Evolutionary conservation across 2,797 vertebrate genomes (phyloP).

Genomic region (Onychomys leucogaster): DNA sequence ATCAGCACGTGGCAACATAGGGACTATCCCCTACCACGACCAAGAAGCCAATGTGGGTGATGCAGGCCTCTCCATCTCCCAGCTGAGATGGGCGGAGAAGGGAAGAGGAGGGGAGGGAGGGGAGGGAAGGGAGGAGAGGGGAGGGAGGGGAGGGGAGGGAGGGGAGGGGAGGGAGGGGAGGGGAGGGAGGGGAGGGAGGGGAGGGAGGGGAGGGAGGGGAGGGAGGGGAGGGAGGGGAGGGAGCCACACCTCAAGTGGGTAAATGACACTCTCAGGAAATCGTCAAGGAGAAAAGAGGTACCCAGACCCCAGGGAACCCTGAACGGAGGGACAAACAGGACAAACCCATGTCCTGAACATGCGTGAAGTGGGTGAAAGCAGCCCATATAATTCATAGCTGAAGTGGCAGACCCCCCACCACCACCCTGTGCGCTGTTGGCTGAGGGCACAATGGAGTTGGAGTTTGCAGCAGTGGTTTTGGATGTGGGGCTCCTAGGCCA

Average conservation of each 20-base stretch:
- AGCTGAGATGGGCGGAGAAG: not conserved
- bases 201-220: accelerated
- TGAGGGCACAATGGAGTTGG: not conserved
- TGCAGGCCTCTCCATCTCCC: not conserved
- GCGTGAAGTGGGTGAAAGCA: not conserved
- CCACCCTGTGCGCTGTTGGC: not conserved
- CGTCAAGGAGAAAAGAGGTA: not conserved
- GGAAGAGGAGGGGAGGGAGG: accelerated
- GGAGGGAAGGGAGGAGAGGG: not conserved
- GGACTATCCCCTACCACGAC: accelerated
- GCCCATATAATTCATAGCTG: not conserved
- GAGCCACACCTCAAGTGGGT: not conserved
- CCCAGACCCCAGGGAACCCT: not conserved
- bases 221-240: not conserved
- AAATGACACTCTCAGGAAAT: not conserved
- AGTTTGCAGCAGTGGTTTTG: not conserved
- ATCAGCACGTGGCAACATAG: not conserved
- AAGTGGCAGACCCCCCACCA: not conserved
- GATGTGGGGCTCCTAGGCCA: not conserved
- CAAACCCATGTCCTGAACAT: not conserved
- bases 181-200: too few species aligned
- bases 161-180: accelerated
- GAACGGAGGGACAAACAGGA: not conserved
- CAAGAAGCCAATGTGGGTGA: accelerated
- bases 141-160: accelerated